Evolutionary conservation across 1,140 invertebrate genomes (phyloP).

Genomic region (Brachionus sp.): DNA sequence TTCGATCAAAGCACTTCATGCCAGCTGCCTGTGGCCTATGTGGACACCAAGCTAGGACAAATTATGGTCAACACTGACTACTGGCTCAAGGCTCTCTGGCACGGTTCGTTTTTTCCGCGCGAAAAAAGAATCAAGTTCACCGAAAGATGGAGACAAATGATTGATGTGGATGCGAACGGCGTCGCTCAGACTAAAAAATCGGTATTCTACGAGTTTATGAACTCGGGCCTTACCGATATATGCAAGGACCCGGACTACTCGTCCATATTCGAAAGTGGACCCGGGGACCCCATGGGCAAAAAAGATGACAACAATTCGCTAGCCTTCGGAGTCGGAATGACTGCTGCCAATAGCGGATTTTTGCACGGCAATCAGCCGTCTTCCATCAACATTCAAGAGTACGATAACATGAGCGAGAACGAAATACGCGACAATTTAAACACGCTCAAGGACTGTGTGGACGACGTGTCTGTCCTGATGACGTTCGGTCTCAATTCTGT

Average conservation of each 20-base stretch:
- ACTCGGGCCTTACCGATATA: constrained; percentile 51
- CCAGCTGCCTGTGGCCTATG: constrained; percentile 57
- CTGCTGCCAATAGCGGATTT: background rate
- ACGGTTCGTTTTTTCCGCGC: constrained; percentile 57
- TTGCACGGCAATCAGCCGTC: background rate
- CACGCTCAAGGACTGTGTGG: constrained; percentile 55
- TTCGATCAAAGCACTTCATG: constrained; percentile 55
- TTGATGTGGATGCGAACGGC: constrained; percentile 54
- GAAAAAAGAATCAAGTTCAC: constrained; percentile 59
- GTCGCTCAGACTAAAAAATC: constrained; percentile 56
- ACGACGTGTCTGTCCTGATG: constrained; percentile 55
- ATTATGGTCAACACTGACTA: constrained; percentile 56
- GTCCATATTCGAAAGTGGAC: background rate
- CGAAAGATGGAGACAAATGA: constrained; percentile 56
- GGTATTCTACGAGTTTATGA: constrained; percentile 55
- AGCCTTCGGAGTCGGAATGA: constrained; percentile 38
- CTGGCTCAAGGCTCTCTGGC: constrained; percentile 59
- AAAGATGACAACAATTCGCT: background rate
- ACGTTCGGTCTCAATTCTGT: constrained; percentile 52
- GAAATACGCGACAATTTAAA: constrained; percentile 49
- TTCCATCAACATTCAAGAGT: constrained; percentile 48
- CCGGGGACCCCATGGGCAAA: background rate
- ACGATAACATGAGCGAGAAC: constrained; percentile 50
- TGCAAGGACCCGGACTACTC: constrained; percentile 3
- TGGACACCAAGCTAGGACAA: constrained; percentile 57